Conservation (phyloP, 1,140 invertebrate species). For the Portunus trituberculatus region DNA sequence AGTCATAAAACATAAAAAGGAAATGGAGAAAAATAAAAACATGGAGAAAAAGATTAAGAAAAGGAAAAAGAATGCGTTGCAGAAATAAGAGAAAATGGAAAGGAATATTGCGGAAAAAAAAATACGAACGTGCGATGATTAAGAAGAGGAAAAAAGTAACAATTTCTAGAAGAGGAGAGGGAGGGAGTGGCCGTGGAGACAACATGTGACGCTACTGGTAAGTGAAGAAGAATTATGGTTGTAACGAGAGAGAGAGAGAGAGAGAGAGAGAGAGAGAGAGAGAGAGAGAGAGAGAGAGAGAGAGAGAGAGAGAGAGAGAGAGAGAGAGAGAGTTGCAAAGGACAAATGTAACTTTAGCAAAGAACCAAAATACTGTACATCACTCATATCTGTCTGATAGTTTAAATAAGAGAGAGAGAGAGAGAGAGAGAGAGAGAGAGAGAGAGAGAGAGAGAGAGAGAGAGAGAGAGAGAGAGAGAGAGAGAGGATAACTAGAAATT, state of each 20-base stretch:
- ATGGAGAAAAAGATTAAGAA: not conserved
- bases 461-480: too few species aligned
- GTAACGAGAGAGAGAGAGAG: conserved; percentile 11
- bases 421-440: too few species aligned
- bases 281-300: too few species aligned
- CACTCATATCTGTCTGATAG: too few species aligned
- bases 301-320: too few species aligned
- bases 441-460: too few species aligned
- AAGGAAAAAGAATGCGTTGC: too few species aligned
- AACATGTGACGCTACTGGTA: conserved; percentile 12
- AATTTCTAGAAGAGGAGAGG: not conserved
- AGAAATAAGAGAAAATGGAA: not conserved
- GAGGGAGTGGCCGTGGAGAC: not conserved
- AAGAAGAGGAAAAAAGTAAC: not conserved
- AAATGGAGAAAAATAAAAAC: not conserved
- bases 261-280: conserved; percentile 2
- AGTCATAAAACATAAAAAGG: not conserved
- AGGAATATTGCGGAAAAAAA: not conserved
- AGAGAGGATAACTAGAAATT: too few species aligned
- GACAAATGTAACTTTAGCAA: too few species aligned
- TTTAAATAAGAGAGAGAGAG: too few species aligned
- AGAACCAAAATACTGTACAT: too few species aligned
- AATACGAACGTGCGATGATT: not conserved
- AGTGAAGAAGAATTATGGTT: not conserved
- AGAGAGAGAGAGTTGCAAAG: too few species aligned